A percentile compares a stretch with the other conserved stretches of the same genome.
Conservation (phyloP, 2,113 vertebrate genomes). For the Carettochelys insculpta region DNA sequence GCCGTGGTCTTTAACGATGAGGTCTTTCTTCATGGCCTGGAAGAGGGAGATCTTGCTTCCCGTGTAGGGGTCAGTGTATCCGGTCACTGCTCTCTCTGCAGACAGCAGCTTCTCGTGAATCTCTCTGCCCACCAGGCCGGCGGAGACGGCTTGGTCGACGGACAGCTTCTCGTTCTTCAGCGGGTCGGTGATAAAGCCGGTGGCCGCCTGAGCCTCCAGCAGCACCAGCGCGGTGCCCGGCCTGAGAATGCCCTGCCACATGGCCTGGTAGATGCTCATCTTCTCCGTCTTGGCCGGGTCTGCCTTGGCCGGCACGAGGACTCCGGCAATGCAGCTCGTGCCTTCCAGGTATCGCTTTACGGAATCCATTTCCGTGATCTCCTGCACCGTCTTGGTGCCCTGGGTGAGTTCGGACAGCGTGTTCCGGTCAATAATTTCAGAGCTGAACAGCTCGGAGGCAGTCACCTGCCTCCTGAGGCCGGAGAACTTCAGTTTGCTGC, state of each 20-base stretch:
- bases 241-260: constrained; percentile 72
- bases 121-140: constrained; percentile 67
- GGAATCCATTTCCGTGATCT: too few relatives aligned
- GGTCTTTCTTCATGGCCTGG: constrained; percentile 84
- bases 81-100: constrained; percentile 66
- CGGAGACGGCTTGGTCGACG: constrained; percentile 41
- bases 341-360: constrained; percentile 66
- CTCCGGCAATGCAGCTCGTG: constrained; percentile 25
- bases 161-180: constrained; percentile 35
- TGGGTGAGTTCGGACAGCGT: too few relatives aligned
- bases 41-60: constrained; percentile 65
- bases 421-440: too few relatives aligned
- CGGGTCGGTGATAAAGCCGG: constrained; percentile 69
- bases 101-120: constrained; percentile 72
- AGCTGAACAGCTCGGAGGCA: too few relatives aligned
- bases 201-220: constrained; percentile 80
- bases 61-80: constrained; percentile 70
- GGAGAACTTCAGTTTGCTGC: too few relatives aligned
- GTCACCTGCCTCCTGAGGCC: too few relatives aligned
- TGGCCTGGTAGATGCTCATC: constrained; percentile 75
- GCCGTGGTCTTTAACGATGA: constrained; percentile 87
- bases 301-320: constrained; percentile 48
- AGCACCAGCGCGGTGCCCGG: constrained; percentile 75
- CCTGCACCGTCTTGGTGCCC: too few relatives aligned
- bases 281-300: constrained; percentile 56